Base-by-base conservation (phyloP, 2,888 invertebrate species). In the Eupeodes luniger region DNA sequence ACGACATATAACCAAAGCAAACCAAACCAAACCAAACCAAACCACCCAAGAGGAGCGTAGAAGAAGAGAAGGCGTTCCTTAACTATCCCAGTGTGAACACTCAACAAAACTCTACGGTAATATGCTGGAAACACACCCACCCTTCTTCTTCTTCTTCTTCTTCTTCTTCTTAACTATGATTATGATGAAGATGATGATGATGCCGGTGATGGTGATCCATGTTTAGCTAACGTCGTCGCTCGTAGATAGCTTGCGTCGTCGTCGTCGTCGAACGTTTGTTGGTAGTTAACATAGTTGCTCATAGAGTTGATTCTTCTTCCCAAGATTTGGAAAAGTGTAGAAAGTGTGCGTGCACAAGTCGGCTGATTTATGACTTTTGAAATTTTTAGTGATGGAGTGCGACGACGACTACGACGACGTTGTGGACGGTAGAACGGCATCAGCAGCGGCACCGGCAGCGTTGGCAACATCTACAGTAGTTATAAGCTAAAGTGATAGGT, bases 331-430 rank as follows among this genome's bases (percentile, higher is more conserved):
- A 57, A 59, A 27, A 2, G 12, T 27, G 27, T 57, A 53, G 51
- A 51, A 59, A 76, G 78, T 79, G 79, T 78, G 77, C 79, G 70
- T 66, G 79, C 80, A 87, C 80, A 84, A 77, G 84, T 74, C 44
- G 12, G 57, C 76, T 87, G 87, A 87, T 87, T 87, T 87, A 87
- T 87, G 80, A 67, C 59, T 81, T 87, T 80, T 51, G 47, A 47
- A 81, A 87, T 87, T 77, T 44, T 49, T 19, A 67, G 40, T 76
- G 87, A 83, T 69, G 82, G 9, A 40, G 40, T 40, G 40, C 40
- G 40, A 9, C 40, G 27, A 3, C 27, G 2, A 27, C 27, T 1
- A 27, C 3, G 27, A 27, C 27, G 27, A 27, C 27, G 1, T 2
- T 27, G 27, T 27, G 27, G 27, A 27, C 27, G 1, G 27, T 2